Evolutionary conservation across 2,797 vertebrate species (phyloP).

Genomic region (Enteromius mattozi): DNA sequence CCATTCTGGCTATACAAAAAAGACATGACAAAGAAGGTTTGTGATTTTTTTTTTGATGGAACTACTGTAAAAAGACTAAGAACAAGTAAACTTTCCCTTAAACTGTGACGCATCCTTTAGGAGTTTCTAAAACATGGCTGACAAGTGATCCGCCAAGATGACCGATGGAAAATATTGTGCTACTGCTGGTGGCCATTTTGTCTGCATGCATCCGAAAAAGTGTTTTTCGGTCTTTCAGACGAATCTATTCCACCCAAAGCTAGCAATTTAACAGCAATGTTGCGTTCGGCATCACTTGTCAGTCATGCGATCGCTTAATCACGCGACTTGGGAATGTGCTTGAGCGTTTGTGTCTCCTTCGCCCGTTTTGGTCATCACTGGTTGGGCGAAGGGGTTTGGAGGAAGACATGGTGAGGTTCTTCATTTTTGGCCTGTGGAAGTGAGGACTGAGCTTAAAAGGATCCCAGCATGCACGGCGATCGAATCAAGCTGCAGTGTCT

Average conservation of each 20-base stretch:
- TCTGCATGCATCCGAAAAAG: conserved; percentile 20
- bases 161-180: conserved; percentile 39
- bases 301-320: conserved; percentile 19
- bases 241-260: background rate
- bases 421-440: conserved; percentile 18
- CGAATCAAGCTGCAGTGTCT: conserved; percentile 49
- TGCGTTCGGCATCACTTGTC: conserved; percentile 37
- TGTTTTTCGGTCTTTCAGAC: conserved; percentile 12
- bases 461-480: conserved; percentile 54
- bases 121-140: conserved; percentile 32
- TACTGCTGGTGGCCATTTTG: conserved; percentile 37
- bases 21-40: conserved; percentile 33
- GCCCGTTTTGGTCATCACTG: conserved; percentile 7
- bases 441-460: conserved; percentile 41
- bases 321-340: conserved; percentile 52
- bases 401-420: conserved; percentile 48
- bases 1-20: background rate
- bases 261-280: background rate
- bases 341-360: conserved; percentile 18
- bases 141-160: conserved; percentile 19
- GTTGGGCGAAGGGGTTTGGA: background rate
- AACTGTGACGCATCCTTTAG: background rate
- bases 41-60: conserved; percentile 22
- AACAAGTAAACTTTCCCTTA: conserved; percentile 22
- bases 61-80: conserved; percentile 10